Evolutionary conservation across 1,140 invertebrate genomes (phyloP).

Genomic region (Papilio xuthus): DNA sequence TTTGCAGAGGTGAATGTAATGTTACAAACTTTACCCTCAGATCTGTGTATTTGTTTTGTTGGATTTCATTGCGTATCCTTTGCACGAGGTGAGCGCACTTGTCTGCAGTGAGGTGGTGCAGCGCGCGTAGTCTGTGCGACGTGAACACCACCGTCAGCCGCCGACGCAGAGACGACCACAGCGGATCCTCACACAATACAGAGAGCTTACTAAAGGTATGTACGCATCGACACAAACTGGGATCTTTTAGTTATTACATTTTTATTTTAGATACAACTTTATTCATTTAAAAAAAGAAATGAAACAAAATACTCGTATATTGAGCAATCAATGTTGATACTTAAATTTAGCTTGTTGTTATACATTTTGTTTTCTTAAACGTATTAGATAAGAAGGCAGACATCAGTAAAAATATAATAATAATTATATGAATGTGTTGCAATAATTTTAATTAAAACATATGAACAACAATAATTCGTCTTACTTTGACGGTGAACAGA

Average conservation of each 20-base stretch:
- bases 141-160: slow-evolving; percentile 45
- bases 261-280: not conserved
- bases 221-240: too few species aligned
- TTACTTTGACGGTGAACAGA: slow-evolving; percentile 27
- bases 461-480: not conserved
- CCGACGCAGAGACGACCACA: slow-evolving; percentile 41
- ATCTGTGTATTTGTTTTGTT: slow-evolving; percentile 39
- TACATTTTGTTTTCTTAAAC: too few species aligned
- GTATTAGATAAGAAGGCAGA: too few species aligned
- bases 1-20: not conserved
- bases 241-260: not conserved
- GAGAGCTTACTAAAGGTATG: not conserved
- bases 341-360: too few species aligned
- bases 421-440: too few species aligned
- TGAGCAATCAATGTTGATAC: too few species aligned
- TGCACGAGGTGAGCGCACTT: slow-evolving; percentile 47
- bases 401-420: too few species aligned
- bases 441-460: not conserved
- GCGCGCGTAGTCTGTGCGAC: not conserved
- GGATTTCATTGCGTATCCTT: slow-evolving; percentile 42
- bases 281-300: not conserved
- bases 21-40: slow-evolving; percentile 42
- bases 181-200: slow-evolving; percentile 42
- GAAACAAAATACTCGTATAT: too few species aligned
- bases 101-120: slow-evolving; percentile 47